A percentile compares a stretch with the other conserved stretches of the same genome.
Conservation (phyloP, 2,888 invertebrate species). For the Cecidostiba fungosa region DNA sequence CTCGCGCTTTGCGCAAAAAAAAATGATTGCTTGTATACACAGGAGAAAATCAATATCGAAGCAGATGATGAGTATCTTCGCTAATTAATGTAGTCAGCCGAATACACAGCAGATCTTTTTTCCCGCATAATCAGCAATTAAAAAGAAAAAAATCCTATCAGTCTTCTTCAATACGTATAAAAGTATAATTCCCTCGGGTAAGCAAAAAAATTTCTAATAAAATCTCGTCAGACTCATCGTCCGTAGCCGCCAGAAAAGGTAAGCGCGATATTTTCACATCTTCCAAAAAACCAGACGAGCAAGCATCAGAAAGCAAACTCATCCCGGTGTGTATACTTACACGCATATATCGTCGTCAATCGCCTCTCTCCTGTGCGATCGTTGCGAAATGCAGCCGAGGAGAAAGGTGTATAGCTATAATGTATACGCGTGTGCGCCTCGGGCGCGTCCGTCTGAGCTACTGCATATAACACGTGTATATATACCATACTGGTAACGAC, state of each 20-base stretch:
- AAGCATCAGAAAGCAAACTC: neutral
- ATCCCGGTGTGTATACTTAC: neutral
- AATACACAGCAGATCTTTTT: neutral
- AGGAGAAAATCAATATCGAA: neutral
- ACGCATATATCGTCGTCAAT: slow-evolving; percentile 5
- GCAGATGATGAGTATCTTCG: neutral
- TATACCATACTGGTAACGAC: neutral
- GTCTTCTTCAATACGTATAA: neutral
- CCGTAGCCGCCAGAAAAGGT: neutral
- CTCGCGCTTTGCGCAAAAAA: neutral
- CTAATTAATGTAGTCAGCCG: neutral
- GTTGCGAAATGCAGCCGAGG: slow-evolving; percentile 49
- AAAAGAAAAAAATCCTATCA: neutral
- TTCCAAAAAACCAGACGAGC: neutral
- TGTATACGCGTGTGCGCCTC: neutral
- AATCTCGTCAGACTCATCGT: no score
- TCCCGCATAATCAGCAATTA: neutral
- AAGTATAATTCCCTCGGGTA: neutral
- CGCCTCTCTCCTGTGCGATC: slow-evolving; percentile 7
- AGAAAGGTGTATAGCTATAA: slow-evolving; percentile 46
- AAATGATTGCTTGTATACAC: neutral
- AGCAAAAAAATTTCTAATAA: neutral
- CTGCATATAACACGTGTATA: neutral
- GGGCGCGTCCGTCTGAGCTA: neutral
- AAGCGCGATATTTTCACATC: neutral